These are phyloP conservation scores for Manis crassicaudata DNA, from an alignment of 2,797 vertebrate species.

Conservation along the genomic window DNA sequence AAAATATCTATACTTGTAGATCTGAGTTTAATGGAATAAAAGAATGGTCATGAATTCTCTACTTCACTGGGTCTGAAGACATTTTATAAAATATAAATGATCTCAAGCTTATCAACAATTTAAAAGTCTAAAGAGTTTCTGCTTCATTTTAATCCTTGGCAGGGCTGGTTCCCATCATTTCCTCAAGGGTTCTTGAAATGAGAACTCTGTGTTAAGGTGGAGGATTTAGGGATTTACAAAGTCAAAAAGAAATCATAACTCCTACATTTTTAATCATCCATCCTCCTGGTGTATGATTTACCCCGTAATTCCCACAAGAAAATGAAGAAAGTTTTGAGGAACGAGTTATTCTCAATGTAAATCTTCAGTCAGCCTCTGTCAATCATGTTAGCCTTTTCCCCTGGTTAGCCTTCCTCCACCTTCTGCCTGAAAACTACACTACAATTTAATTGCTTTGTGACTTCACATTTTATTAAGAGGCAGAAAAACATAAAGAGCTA, in stretches of 20 bases:
- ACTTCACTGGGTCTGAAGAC: not conserved
- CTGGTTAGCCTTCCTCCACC: slow-evolving; percentile 62
- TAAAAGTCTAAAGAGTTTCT: slow-evolving; percentile 49
- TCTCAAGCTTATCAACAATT: slow-evolving; percentile 61
- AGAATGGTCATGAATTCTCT: not conserved
- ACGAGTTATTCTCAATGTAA: slow-evolving; percentile 84
- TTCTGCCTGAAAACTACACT: slow-evolving; percentile 77
- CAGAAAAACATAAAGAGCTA: slow-evolving; percentile 79
- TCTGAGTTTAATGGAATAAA: not conserved
- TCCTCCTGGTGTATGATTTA: slow-evolving; percentile 83
- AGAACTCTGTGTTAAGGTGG: slow-evolving; percentile 72
- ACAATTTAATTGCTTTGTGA: slow-evolving; percentile 82
- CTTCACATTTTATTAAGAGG: slow-evolving; percentile 81
- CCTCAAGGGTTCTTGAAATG: slow-evolving; percentile 61
- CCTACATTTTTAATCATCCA: slow-evolving; percentile 84
- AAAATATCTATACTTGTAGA: not conserved
- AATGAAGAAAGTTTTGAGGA: slow-evolving; percentile 85
- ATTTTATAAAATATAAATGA: slow-evolving; percentile 69
- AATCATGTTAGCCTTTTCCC: slow-evolving; percentile 79
- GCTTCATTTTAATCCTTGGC: slow-evolving; percentile 75
- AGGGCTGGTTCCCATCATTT: slow-evolving; percentile 44
- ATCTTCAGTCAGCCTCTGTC: slow-evolving; percentile 84
- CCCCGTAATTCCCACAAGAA: slow-evolving; percentile 80
- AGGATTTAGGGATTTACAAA: slow-evolving; percentile 84
- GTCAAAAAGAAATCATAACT: slow-evolving; percentile 84